A percentile compares a stretch with the other conserved stretches of the same genome.
phyloP scores from a whole-genome alignment of 1,140 invertebrate genomes.

The Vollenhovia emeryi region DNA sequence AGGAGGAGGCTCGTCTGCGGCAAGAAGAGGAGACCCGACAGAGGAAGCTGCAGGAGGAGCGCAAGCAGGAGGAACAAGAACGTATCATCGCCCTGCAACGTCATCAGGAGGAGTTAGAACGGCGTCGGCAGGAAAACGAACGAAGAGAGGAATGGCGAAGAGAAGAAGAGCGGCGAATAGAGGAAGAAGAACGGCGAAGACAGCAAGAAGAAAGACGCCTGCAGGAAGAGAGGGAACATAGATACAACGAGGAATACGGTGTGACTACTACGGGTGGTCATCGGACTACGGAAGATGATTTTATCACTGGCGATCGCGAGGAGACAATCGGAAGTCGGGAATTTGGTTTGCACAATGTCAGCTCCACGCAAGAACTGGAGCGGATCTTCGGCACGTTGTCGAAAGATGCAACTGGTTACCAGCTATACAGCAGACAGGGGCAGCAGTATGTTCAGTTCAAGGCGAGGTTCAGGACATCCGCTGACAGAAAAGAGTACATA shows the following conservation, averaged over 20 bases:
- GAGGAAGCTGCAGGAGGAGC: conserved; percentile 30
- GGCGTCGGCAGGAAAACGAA: conserved; percentile 5
- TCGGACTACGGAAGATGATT: conserved; percentile 52
- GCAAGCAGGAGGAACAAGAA: conserved; percentile 61
- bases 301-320: conserved; percentile 77
- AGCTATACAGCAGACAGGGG: conserved; percentile 68
- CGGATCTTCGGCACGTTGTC: conserved; percentile 73
- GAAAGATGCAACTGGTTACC: conserved; percentile 63
- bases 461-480: conserved; percentile 70
- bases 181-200: conserved; percentile 39
- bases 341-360: conserved; percentile 74
- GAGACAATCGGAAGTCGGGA: conserved; percentile 70
- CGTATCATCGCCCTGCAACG: conserved; percentile 24
- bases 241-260: conserved; percentile 57
- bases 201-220: conserved; percentile 43
- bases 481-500: conserved; percentile 75
- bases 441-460: conserved; percentile 77
- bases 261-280: neutral
- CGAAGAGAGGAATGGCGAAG: conserved; percentile 27
- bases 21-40: neutral
- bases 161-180: conserved; percentile 35
- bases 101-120: conserved; percentile 62
- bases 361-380: conserved; percentile 71
- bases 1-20: conserved; percentile 37
- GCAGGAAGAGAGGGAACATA: conserved; percentile 59